phyloP scores from a whole-genome alignment of 2,113 vertebrate genomes.

The Falco punctatus region DNA sequence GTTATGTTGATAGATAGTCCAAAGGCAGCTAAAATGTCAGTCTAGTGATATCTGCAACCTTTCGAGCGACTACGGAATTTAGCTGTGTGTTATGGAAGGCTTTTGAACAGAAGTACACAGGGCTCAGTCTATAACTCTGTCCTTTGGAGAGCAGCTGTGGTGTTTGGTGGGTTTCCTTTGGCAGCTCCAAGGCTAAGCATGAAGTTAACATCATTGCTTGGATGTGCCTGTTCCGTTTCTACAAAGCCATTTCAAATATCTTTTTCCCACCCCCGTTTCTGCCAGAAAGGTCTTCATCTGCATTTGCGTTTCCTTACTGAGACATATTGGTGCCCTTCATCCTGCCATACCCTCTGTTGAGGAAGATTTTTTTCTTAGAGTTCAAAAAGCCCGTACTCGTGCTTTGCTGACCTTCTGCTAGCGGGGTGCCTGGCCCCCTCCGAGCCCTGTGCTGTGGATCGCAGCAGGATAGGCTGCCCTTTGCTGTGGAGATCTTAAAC shows the following conservation, averaged over 20 bases:
- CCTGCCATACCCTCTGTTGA: rapidly evolving
- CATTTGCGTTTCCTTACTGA: not conserved
- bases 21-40: not conserved
- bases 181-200: not conserved
- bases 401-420: not conserved
- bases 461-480: no score
- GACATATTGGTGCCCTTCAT: not conserved
- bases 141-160: not conserved
- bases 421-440: not conserved
- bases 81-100: not conserved
- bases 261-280: not conserved
- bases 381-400: rapidly evolving
- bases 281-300: not conserved
- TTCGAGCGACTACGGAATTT: not conserved
- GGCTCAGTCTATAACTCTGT: not conserved
- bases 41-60: not conserved
- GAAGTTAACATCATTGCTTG: not conserved
- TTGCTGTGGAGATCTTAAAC: not conserved
- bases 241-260: not conserved
- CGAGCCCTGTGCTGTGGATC: not conserved
- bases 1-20: not conserved
- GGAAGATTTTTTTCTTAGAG: not conserved
- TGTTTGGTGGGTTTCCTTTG: not conserved
- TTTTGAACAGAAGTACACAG: not conserved
- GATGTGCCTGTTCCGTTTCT: not conserved